These are phyloP conservation scores for Spialia ferax DNA, from an alignment of 2,888 invertebrate species.

Conservation along the genomic window DNA sequence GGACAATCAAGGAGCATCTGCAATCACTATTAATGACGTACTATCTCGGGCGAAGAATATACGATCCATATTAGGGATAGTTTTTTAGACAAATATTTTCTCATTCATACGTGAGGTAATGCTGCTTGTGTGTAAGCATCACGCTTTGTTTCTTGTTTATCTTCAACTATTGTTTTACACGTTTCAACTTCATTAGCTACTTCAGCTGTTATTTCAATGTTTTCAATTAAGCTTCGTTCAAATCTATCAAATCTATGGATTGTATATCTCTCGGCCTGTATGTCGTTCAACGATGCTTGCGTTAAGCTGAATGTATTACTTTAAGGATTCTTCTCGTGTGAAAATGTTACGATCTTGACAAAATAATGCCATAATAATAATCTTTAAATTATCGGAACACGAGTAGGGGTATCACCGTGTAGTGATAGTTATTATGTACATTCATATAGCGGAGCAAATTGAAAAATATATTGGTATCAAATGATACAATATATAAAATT, in stretches of 20 bases:
- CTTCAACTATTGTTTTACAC: background rate
- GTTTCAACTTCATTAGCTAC: conserved; percentile 8
- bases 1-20: conserved; percentile 61
- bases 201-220: conserved; percentile 2
- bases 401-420: conserved; percentile 33
- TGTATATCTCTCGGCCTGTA: conserved; percentile 32
- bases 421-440: conserved; percentile 37
- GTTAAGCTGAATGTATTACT: conserved; percentile 57
- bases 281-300: conserved; percentile 54
- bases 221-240: background rate
- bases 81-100: background rate
- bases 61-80: conserved; percentile 16
- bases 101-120: conserved; percentile 12
- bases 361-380: conserved; percentile 68
- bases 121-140: conserved; percentile 18
- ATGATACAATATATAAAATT: conserved; percentile 35
- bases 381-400: conserved; percentile 44
- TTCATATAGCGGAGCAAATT: conserved; percentile 36
- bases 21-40: conserved; percentile 55
- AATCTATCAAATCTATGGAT: conserved; percentile 26
- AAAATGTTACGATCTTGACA: conserved; percentile 64
- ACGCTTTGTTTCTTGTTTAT: background rate
- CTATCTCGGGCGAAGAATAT: conserved; percentile 50
- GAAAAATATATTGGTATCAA: conserved; percentile 33
- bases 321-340: conserved; percentile 56